Evolutionary conservation across 2,113 vertebrate species (phyloP), one percentile per base, ranked within the genome.

Genomic region (Nothocercus julius): DNA sequence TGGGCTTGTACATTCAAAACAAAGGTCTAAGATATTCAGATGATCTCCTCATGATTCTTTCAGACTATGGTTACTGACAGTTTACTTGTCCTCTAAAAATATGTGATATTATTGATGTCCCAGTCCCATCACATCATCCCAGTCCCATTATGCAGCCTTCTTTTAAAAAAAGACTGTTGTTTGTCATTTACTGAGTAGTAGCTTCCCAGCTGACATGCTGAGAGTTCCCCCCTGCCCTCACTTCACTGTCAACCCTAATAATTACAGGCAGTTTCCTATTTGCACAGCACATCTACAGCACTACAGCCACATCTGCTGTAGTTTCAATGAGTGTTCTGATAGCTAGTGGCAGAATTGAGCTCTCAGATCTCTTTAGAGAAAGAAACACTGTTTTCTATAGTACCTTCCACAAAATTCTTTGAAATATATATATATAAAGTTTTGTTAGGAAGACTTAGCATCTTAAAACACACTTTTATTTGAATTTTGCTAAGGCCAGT

Each of bases 401-500:
- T 42, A 56, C 27, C 42, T 7, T 63, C 8, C 58, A 66, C 32
- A 73, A 53, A 70, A 18, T 8, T 30, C 22, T 62, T 24, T 56
- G 47, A 67, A 66, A 59, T 67, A 25, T 6, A 9, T 62, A 7
- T 36, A 56, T 38, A 61, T 87, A 34, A 62, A 74, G 58, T 70
- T 86, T 70, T 49, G 62, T 67, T 53, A 85, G 75, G 66, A 42
- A n/a, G 72, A 51, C n/a, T 42, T 30, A 82, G 32, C 49, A 62
- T 61, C 34, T 90, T 34, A 96, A 94, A 94, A 86, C 27, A 70
- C 40, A 90, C 7, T 30, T 83, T 89, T 94, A 93, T 91, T 95
- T 95, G 66, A 61, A 61, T 94, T 90, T 87, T 89, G 32, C 67
- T 95, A 82, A 94, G 73, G 40, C 34, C 68, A 90, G 32, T 89